phyloP scores from a whole-genome alignment of 1,140 invertebrate genomes.

The Drosophila kepulauana region DNA sequence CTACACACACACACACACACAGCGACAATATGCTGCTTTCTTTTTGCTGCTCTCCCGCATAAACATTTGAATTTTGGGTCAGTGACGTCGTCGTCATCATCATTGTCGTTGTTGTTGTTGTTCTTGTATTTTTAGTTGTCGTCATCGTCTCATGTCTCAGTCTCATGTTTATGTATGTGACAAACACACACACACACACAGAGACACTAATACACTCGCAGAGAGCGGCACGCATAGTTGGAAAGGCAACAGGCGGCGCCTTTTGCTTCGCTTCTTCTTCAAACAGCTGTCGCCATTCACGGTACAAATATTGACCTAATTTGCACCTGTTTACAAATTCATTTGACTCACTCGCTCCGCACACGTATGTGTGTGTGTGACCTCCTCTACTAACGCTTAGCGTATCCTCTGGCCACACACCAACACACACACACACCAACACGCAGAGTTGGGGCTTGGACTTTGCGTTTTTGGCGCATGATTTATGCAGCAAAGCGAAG shows the following conservation, averaged over 20 bases:
- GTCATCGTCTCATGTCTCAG: constrained; percentile 30
- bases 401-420: constrained; percentile 1
- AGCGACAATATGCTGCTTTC: constrained; percentile 31
- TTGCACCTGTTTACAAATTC: constrained; percentile 82
- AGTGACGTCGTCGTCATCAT: constrained; percentile 57
- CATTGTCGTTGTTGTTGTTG: constrained; percentile 15
- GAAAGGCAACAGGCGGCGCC: constrained; percentile 19
- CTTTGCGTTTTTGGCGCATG: constrained; percentile 78
- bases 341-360: constrained; percentile 49
- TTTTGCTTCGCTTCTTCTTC: neutral
- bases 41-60: constrained; percentile 58
- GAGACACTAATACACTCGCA: constrained; percentile 24
- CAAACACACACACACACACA: constrained; percentile 32
- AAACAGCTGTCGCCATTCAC: constrained; percentile 44
- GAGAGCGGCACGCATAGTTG: neutral
- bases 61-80: constrained; percentile 80
- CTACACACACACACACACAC: constrained; percentile 3
- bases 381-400: neutral
- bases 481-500: constrained; percentile 69
- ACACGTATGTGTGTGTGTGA: neutral
- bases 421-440: too few species aligned
- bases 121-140: constrained; percentile 25
- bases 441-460: constrained; percentile 48
- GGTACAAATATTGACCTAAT: constrained; percentile 77
- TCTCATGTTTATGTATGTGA: constrained; percentile 73